phyloP scores from a whole-genome alignment of 2,797 vertebrate species.

The Takifugu ocellatus region DNA sequence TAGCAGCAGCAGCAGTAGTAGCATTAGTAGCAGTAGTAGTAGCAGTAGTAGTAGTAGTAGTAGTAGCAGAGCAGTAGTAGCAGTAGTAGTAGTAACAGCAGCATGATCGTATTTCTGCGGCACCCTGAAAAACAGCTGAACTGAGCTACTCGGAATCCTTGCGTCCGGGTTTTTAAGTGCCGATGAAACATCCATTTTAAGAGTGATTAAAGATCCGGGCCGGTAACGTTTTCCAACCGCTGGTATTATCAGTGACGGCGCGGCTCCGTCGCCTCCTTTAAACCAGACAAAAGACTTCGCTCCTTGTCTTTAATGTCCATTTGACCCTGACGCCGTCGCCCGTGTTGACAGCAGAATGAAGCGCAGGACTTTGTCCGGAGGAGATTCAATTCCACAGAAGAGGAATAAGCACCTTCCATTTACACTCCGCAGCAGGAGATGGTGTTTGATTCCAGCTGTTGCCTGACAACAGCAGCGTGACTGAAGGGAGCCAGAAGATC shows the following conservation, averaged over 20 bases:
- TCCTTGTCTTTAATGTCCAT: constrained; percentile 5
- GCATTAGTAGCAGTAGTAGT: too few relatives aligned
- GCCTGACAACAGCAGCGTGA: constrained; percentile 34
- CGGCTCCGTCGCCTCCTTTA: constrained; percentile 19
- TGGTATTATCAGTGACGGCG: constrained; percentile 12
- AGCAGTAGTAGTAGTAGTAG: too few relatives aligned
- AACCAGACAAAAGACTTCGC: constrained; percentile 1
- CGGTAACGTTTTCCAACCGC: neutral
- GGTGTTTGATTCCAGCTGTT: constrained; percentile 42
- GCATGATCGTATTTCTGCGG: too few relatives aligned
- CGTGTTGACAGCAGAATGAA: constrained; percentile 37
- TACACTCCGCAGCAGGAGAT: constrained; percentile 20
- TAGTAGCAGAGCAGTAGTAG: too few relatives aligned
- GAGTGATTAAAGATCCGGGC: too few relatives aligned
- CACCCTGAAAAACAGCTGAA: too few relatives aligned
- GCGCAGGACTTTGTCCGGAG: constrained; percentile 14
- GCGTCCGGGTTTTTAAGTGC: neutral
- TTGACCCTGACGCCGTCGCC: constrained; percentile 23
- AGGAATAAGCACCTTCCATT: constrained; percentile 25
- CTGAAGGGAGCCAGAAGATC: constrained; percentile 41
- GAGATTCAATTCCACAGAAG: constrained; percentile 33
- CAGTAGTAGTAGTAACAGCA: too few relatives aligned
- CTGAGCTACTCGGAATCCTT: neutral
- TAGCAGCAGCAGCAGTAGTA: too few relatives aligned
- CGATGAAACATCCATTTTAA: too few relatives aligned